Conservation (phyloP, 2,113 vertebrate genomes). For the Nyctibius bracteatus region DNA sequence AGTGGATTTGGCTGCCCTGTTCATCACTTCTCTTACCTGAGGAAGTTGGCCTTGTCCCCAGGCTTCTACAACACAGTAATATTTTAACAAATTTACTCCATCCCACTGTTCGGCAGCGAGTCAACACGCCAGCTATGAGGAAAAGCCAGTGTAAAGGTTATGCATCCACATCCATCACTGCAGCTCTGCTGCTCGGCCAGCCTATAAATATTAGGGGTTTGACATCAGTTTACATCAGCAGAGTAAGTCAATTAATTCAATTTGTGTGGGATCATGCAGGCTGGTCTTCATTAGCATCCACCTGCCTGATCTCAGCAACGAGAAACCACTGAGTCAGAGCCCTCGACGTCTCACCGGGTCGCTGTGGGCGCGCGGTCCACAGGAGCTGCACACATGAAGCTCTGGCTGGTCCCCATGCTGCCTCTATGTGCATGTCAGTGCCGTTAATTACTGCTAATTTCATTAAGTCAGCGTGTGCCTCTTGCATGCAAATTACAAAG, state of each 20-base stretch:
- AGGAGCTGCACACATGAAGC: background rate
- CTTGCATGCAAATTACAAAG: background rate
- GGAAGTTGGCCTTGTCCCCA: background rate
- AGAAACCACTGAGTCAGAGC: background rate
- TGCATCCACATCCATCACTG: background rate
- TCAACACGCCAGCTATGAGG: background rate
- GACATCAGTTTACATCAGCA: conserved; percentile 29
- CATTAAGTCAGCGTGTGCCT: background rate
- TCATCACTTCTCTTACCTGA: background rate
- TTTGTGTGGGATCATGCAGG: background rate
- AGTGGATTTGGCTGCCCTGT: background rate
- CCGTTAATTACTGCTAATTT: conserved; percentile 28
- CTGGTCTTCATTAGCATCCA: background rate
- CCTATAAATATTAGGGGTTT: background rate
- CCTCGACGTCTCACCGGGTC: too few relatives aligned
- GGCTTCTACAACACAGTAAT: background rate
- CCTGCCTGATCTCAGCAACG: background rate
- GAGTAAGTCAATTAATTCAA: background rate
- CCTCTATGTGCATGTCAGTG: background rate
- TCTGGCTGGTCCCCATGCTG: background rate
- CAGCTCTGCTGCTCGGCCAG: background rate
- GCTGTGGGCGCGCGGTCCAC: fast-evolving
- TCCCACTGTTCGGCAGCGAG: background rate
- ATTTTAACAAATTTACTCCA: background rate
- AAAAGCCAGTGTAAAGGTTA: background rate